Evolutionary conservation across 2,797 vertebrate genomes (phyloP), one percentile per base, ranked within the genome.

Genomic region (Rhabdomys pumilio): DNA sequence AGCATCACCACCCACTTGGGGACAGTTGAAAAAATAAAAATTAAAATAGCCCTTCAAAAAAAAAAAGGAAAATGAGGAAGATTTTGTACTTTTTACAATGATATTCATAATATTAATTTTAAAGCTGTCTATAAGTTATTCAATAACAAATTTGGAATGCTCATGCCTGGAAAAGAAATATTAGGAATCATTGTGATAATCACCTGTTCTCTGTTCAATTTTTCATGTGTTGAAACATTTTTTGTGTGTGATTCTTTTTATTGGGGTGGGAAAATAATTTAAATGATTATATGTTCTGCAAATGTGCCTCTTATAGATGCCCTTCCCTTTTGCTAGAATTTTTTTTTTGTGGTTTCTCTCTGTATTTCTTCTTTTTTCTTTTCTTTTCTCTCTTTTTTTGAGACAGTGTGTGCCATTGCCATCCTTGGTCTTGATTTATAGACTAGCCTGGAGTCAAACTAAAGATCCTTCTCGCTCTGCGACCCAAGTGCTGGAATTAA

Each of bases 111-210:
- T 63, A 97, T 97, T 95, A 84, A 87, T n/a, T 29, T 53, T 77
- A 79, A 98, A 97, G 72, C 91, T 98, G 97, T 98, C 97, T 98
- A 69, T 50, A 96, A 92, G 29, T 53, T 94, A 97, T 97, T 96
- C 94, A 96, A 26, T 98, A 95, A 95, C 96, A 97, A 97, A n/a
- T 41, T 97, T 91, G 91, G 4, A 0, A 22, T 75, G 96, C 34
- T 63, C 96, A 96, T 92, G 13, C 2, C 76, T 89, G 34, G 15
- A 90, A 69, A 96, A 90, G 94, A 97, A 93, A 94, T 6, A 94
- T 34, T 59, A 91, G 41, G 47, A 96, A 95, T 26, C 83, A 88
- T 93, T 91, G 67, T 96, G 55, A 96, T 34, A 94, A 59, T 92
- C 80, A 96, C 77, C 38, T 89, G 77, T 4, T 47, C 91, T 77